Evolutionary conservation across 1,140 invertebrate genomes (phyloP).

Genomic region (Hypsibius dujardini): DNA sequence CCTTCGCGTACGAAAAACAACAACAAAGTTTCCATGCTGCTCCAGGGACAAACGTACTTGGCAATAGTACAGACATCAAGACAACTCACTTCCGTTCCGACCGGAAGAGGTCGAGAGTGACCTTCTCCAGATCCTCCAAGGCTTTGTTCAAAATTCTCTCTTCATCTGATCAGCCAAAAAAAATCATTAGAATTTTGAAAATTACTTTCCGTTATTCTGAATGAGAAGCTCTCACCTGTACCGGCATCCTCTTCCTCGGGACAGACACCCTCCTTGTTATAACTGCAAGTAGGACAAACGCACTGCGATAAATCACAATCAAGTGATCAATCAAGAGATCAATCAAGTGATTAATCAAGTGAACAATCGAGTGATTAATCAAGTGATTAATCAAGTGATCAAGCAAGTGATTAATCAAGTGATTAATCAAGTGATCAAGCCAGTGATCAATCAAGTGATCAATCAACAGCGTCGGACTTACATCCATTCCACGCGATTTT

Average conservation of each 20-base stretch:
- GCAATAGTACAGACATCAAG: no score
- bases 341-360: no score
- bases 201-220: no score
- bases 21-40: no score
- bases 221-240: neutral
- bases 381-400: no score
- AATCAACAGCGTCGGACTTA: slow-evolving; percentile 35
- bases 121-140: neutral
- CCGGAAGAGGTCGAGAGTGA: neutral
- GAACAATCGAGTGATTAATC: no score
- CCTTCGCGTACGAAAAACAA: no score
- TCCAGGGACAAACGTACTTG: no score
- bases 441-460: no score
- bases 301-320: neutral
- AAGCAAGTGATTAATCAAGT: no score
- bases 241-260: neutral
- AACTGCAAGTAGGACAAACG: neutral
- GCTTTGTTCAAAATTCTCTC: neutral
- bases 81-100: neutral
- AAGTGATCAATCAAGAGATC: no score
- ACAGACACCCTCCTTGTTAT: neutral
- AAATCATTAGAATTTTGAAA: neutral
- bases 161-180: neutral
- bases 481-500: slow-evolving; percentile 92
- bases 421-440: no score